A percentile compares a stretch with the other conserved stretches of the same genome.
These are phyloP conservation scores for Eunapius fragilis DNA, from an alignment of 37 sponge, comb jelly and placozoan species.

Conservation along the genomic window DNA sequence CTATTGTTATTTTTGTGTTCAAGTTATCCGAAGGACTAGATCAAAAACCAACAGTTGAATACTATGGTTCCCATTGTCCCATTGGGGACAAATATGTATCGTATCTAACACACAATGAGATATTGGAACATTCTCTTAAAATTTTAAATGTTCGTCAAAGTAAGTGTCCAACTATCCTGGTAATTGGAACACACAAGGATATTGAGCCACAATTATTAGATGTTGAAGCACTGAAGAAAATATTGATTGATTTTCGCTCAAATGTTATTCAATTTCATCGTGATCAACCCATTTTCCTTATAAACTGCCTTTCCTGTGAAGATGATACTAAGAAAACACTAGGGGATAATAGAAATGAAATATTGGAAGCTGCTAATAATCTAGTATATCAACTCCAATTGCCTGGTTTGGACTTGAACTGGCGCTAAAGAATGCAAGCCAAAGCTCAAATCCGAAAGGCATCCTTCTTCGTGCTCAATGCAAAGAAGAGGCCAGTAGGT, in stretches of 20 bases:
- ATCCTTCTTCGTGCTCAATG: background rate
- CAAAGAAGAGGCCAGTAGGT: background rate
- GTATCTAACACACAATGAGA: background rate
- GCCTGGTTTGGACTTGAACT: background rate
- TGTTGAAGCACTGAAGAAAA: background rate
- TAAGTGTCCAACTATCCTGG: background rate
- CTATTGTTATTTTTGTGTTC: background rate
- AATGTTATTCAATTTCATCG: background rate
- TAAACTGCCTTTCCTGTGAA: background rate
- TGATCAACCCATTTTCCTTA: background rate
- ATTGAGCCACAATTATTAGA: background rate
- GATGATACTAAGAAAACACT: background rate
- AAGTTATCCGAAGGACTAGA: constrained; percentile 16
- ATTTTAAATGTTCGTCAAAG: background rate
- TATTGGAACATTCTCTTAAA: background rate
- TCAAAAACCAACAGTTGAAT: constrained; percentile 13
- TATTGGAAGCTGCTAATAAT: background rate
- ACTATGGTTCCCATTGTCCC: background rate
- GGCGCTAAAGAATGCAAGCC: background rate
- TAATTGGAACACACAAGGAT: background rate
- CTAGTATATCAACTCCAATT: background rate
- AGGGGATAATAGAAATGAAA: background rate
- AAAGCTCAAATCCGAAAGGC: background rate
- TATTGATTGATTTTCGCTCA: background rate
- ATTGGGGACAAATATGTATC: background rate